Evolutionary conservation across 2,797 vertebrate genomes (phyloP), one percentile per base, ranked within the genome.

Genomic region (Chelon auratus): DNA sequence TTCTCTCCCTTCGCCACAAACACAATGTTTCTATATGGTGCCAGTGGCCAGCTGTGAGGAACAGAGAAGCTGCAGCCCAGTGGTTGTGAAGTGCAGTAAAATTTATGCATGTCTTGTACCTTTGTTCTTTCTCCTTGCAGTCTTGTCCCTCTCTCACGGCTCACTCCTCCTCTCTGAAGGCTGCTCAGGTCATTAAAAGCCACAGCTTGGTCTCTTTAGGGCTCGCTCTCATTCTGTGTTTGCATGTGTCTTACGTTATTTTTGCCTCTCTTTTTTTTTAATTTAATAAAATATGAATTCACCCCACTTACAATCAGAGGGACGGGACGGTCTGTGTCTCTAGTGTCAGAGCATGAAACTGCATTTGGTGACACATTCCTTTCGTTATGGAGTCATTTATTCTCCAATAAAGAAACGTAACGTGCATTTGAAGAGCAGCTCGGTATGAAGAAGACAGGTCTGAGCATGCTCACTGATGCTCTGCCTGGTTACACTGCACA

Each of bases 21-120:
- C 78, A 39, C 1, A 40, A 11, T 12, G 70, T 45, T 80, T 76
- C 80, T 47, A 60, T 51, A 62, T 79, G 72, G 72, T 20, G 71
- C 78, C 77, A 43, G 58, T 59, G 79, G 48, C 68, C 76, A 75
- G 78, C 85, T 83, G 84, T 80, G 82, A 82, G 75, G 65, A 33
- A 33, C 55, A 43, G 26, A 82, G 62, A 72, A 72, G 80, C 70
- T 57, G 66, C 73, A 33, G 61, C 66, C 72, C 40, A 37, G 61
- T 62, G 72, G 61, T 72, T 86, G 71, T 81, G 71, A 48, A 72
- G 65, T 64, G 14, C 20, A 50, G 61, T 80, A 75, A 33, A 80
- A 85, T 81, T 36, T 50, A 51, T 68, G 30, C 65, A 60, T 63
- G 40, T 61, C 48, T 64, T 26, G 45, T 64, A 50, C 62, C 68